Evolutionary conservation across 2,113 vertebrate species (phyloP), one percentile per base, ranked within the genome.

Genomic region (Sylvietta virens): DNA sequence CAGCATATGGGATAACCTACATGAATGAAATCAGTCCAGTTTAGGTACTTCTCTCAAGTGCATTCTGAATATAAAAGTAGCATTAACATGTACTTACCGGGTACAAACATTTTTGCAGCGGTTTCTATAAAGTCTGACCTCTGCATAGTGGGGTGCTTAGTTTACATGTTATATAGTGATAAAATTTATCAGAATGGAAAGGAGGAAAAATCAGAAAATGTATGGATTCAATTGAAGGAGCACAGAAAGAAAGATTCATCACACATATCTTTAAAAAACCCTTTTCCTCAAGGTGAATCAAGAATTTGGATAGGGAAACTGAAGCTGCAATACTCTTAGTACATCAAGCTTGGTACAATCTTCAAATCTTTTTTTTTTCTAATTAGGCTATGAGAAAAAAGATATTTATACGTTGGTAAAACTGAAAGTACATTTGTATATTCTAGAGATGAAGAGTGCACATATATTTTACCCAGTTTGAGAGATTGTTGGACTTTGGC

Each of bases 401-500:
- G 1, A 13, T 44, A 18, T 65, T 28, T 65, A 86, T 86, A 56
- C 12, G 17, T 27, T 61, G 18, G 4, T 83, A 86, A 73, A 88
- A 50, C n/a, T 33, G 12, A 6, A 83, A 19, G 4, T 65, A 57
- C 18, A n/a, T 62, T 26, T 66, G 12, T 35, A 7, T 45, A 47
- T 5, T 62, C 4, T 64, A 56, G 39, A 27, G 35, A 61, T 44
- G 18, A 56, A 71, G 28, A 50, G 19, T 0, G 0, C 10, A 12
- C 0, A 5, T 40, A 6, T 21, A 54, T 88, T 90, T 73, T 58
- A 53, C 7, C 13, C 27, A 53, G 4, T 22, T 10, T 45, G 37
- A 82, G 30, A 65, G 21, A 73, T 2, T 2, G 2, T 9, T 47
- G 20, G 33, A 24, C 10, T 47, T 60, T 30, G 64, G 6, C 11